Evolutionary conservation across 2,888 invertebrate species (phyloP).

Genomic region (Drosophila kambysellisi): DNA sequence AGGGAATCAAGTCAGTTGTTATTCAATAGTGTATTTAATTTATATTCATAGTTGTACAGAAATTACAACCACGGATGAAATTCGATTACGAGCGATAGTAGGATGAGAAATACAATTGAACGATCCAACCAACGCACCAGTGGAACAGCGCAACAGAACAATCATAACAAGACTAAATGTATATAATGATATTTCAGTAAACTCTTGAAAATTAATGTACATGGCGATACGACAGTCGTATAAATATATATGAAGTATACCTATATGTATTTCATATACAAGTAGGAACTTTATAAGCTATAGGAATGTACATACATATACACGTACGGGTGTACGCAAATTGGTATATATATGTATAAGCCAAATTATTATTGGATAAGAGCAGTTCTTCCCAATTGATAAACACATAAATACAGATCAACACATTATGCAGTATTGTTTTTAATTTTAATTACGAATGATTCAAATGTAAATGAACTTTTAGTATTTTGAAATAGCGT

Average conservation of each 20-base stretch:
- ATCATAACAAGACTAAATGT: conserved; percentile 38
- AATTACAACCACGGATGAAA: conserved; percentile 56
- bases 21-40: conserved; percentile 4
- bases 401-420: conserved; percentile 4
- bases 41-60: conserved; percentile 23
- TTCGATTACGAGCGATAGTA: conserved; percentile 40
- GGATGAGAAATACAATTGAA: conserved; percentile 49
- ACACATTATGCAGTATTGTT: conserved; percentile 2
- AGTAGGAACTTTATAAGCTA: background rate
- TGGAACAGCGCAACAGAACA: conserved; percentile 36
- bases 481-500: background rate
- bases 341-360: background rate
- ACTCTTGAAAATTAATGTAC: conserved; percentile 9
- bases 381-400: conserved; percentile 8
- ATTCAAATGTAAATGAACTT: background rate
- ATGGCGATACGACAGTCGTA: conserved; percentile 3
- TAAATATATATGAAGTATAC: background rate
- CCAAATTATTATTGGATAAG: conserved; percentile 2
- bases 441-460: conserved; percentile 3
- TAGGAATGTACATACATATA: background rate
- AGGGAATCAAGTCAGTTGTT: conserved; percentile 16
- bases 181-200: conserved; percentile 13
- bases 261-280: conserved; percentile 4
- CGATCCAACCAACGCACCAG: conserved; percentile 39
- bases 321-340: conserved; percentile 1